Conservation (phyloP, 1,140 invertebrate genomes). For the Orchestia grillus region DNA sequence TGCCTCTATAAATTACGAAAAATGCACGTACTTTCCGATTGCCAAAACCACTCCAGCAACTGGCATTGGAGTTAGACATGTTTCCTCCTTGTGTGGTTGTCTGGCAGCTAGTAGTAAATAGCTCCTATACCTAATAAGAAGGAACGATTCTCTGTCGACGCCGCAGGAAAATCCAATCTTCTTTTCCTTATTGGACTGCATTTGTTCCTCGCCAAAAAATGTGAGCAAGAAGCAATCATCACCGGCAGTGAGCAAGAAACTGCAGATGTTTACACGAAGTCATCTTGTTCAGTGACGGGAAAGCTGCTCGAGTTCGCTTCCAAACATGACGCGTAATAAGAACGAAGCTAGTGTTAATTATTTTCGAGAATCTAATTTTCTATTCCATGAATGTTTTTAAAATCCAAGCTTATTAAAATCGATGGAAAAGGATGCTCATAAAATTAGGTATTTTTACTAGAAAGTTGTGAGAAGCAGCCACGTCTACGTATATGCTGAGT, state of each 20-base stretch:
- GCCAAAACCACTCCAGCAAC: neutral
- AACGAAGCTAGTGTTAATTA: neutral
- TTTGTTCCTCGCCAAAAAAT: neutral
- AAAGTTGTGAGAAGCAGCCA: too few species aligned
- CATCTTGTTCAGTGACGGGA: neutral
- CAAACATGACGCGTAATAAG: neutral
- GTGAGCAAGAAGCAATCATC: neutral
- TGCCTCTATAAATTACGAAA: neutral
- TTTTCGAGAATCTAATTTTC: too few species aligned
- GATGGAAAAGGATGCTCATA: too few species aligned
- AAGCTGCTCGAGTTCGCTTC: neutral
- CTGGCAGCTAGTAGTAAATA: neutral
- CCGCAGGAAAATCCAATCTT: neutral
- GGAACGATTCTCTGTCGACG: neutral
- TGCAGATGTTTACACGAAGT: neutral
- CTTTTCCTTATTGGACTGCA: neutral
- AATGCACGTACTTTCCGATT: neutral
- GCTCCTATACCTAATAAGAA: neutral
- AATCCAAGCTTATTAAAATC: too few species aligned
- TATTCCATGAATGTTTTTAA: too few species aligned
- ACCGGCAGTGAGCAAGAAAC: neutral
- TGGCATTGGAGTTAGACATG: neutral
- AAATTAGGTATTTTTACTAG: too few species aligned
- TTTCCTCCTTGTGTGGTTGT: neutral
- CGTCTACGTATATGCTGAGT: too few species aligned